Base-by-base conservation (phyloP, 1,140 invertebrate genomes). In the Macrobrachium nipponense region DNA sequence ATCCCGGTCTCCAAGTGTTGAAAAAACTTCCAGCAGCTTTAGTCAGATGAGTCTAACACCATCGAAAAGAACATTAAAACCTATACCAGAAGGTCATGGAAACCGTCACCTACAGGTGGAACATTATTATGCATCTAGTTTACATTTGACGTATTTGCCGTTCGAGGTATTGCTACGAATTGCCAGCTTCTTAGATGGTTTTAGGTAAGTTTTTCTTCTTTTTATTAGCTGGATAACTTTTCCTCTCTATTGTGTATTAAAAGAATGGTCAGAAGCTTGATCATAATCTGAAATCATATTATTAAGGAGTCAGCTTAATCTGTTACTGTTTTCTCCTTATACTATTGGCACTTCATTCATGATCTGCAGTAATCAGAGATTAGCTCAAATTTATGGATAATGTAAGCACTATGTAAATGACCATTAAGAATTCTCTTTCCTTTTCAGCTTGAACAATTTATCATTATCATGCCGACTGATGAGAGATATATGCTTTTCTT, bases 381-480 rank as follows among this genome's bases (percentile, higher is more conserved):
- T 36, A 51, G 60, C n/a, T 84, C 7, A 76, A 11, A 20, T 59
- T 58, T 23, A 36, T 36, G 27, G 27, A 4, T 36, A 36, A 14
- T 18, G 4, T 36, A 68, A 17, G 27, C 17, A 5, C 43, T n/a
- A 14, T 36, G 27, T 36, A 1, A 36, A 36, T 36, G 27, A 36
- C 7, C 5, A 82, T 59, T 60, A 14, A 36, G 43, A 36, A 59
- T 20, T 66, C 77, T 77, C 5, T 61, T n/a, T 43, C 27, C 60
- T 11, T 77, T 82, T 18, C 60, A 87, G 86, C 80, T 61, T 87
- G 62, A 87, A 87, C 86, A 83, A 83, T n/a, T 75, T 87, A n/a
- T 87, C 86, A 7, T 36, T 82, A 58, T 77, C 80, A 3, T 87
- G 72, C 51, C 86, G 86, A 58, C 27, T 87, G 44, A 83, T 87